Base-by-base conservation (phyloP, 23 tunicate species). In the Ciona savignyi region DNA sequence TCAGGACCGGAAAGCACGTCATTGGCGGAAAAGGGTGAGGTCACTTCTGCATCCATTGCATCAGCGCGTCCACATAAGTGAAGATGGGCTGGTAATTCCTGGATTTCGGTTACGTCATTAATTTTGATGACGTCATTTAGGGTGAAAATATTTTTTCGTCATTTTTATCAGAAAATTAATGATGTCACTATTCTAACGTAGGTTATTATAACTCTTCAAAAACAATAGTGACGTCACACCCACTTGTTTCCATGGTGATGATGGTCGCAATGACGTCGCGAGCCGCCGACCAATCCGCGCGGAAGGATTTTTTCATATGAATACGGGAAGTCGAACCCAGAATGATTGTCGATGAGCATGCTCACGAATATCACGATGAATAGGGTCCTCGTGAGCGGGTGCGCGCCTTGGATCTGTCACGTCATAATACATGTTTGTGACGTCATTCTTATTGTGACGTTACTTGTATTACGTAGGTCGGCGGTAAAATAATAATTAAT, bases 261-360 rank as follows among this genome's bases (percentile, higher is more conserved):
- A 60, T 86, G 93, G 0, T 73, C 51, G 75, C 61, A 77, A 62
- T 86, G 93, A 4, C 61, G 29, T 35, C 77, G 33, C 3, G 93
- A 30, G 3, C 93, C 93, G 23, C 77, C 80, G 29, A 80, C 35
- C 0, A 86, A 0, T 4, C 85, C 85, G 20, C 26, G 24, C 23
- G 93, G 93, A 0, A 80, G 29, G 21, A 86, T 68, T 62, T 74
- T 80, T 30, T 86, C 82, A 51, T 73, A 74, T 27, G 72, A 23
- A 78, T 77, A 86, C 25, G 93, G 93, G 6, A 86, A 74, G 30
- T 86, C 93, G 85, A 80, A 86, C 26, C 93, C 93, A 30, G 74
- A 34, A 49, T 86, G 93, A 62, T 86, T 86, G 77, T 86, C 78
- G n/a, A 80, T 68, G 81, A 86, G 63, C 20, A 80, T 51, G 3